Percentiles rank a stretch among this genome's conserved stretches.
These are phyloP conservation scores for Eupeodes latifasciatus DNA, from an alignment of 2,888 invertebrate species.

Conservation along the genomic window DNA sequence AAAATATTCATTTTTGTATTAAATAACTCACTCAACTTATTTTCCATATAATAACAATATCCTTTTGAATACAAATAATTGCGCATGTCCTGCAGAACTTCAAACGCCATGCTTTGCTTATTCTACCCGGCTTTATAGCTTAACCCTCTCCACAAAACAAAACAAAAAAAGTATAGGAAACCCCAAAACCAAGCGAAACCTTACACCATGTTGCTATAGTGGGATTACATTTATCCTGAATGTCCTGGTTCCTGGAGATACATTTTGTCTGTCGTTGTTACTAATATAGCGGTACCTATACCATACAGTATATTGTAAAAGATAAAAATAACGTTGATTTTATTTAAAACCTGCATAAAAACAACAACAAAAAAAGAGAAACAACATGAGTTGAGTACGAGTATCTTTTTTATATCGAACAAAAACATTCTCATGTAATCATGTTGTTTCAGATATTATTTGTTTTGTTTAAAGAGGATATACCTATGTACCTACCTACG, in stretches of 20 bases:
- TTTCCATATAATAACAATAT: neutral
- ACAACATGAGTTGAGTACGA: neutral
- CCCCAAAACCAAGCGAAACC: slow-evolving; percentile 27
- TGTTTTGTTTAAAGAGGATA: neutral
- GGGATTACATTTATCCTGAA: slow-evolving; percentile 50
- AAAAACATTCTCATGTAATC: slow-evolving; percentile 14
- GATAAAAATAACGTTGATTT: slow-evolving; percentile 46
- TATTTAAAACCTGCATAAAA: slow-evolving; percentile 13
- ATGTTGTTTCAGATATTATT: neutral
- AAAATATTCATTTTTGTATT: neutral
- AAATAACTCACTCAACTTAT: slow-evolving; percentile 38
- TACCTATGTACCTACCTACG: neutral
- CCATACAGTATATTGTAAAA: neutral
- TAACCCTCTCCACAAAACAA: neutral
- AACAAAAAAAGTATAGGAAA: neutral
- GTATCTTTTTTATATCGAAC: neutral
- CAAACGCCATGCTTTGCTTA: neutral
- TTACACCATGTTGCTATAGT: slow-evolving; percentile 37
- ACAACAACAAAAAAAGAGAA: neutral
- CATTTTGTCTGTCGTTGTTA: slow-evolving; percentile 20
- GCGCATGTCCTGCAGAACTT: slow-evolving; percentile 43
- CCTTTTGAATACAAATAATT: neutral
- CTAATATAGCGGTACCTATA: too few relatives aligned
- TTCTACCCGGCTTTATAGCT: neutral
- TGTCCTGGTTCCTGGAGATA: slow-evolving; percentile 44